These are phyloP conservation scores for Notolepis coatsorum DNA, from an alignment of 2,797 vertebrate genomes.

Conservation along the genomic window DNA sequence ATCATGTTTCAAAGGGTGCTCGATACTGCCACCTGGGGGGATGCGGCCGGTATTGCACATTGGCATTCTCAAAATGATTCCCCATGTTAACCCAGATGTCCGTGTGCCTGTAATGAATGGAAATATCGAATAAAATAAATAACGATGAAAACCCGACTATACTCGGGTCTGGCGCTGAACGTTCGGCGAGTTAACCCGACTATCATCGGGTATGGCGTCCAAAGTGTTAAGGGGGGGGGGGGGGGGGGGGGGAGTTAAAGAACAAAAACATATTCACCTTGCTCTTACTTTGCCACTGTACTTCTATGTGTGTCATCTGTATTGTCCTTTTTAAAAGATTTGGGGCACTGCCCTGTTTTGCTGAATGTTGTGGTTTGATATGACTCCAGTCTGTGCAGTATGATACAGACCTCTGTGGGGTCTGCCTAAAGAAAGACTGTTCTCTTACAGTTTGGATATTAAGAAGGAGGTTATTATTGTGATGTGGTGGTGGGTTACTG, in stretches of 20 bases:
- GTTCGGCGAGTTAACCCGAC: too few relatives aligned
- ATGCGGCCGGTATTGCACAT: too few relatives aligned
- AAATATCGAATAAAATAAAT: too few relatives aligned
- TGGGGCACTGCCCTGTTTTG: constrained; percentile 51
- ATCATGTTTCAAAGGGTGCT: too few relatives aligned
- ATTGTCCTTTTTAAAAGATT: constrained; percentile 52
- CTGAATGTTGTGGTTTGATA: constrained; percentile 41
- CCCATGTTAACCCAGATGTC: too few relatives aligned
- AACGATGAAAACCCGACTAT: too few relatives aligned
- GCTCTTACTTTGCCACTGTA: background rate
- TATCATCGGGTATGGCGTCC: too few relatives aligned
- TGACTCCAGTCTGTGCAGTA: constrained; percentile 50
- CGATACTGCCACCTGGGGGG: too few relatives aligned
- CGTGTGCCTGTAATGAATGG: too few relatives aligned
- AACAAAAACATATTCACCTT: background rate
- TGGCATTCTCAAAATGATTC: too few relatives aligned
- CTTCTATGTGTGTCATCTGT: constrained; percentile 34
- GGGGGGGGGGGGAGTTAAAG: background rate
- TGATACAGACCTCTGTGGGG: constrained; percentile 39
- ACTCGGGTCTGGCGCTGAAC: too few relatives aligned
- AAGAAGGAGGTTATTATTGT: constrained; percentile 45
- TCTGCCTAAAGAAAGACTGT: constrained; percentile 29
- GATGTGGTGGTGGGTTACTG: constrained; percentile 47
- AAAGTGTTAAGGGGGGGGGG: too few relatives aligned
- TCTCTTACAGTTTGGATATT: constrained; percentile 28